Evolutionary conservation across 2,888 invertebrate genomes (phyloP), one percentile per base, ranked within the genome.

Genomic region (Scrobipalpa costella): DNA sequence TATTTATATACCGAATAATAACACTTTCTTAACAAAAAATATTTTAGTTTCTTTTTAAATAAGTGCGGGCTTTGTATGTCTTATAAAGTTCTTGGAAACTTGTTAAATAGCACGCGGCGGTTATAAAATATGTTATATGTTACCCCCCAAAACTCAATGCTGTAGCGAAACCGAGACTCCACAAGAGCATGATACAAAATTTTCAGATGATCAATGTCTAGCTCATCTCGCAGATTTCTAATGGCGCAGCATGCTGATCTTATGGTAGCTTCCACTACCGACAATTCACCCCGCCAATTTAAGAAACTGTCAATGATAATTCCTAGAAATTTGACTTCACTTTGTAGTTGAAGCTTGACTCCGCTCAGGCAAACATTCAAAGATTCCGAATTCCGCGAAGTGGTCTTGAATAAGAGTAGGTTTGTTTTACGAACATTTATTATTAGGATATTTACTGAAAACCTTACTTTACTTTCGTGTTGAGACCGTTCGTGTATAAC

Each of bases 151-250:
- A 61, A 61, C 13, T 58, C 44, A 13, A 68, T 63, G 36, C 63
- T 62, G 50, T 68, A 68, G n/a, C n/a, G n/a, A n/a, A n/a, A n/a
- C n/a, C n/a, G n/a, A n/a, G n/a, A n/a, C n/a, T n/a, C n/a, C n/a
- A 66, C 58, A n/a, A 68, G 36, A 7, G 67, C 64, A 40, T 63
- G 40, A 61, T 68, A 65, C 2, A 66, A 63, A 27, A 9, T 61
- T 57, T 61, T 62, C 6, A 68, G 27, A 7, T 66, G 68, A 5
- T 44, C 17, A 9, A 57, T 17, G 15, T 19, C 57, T 0, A 63
- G n/a, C 9, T 63, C 65, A 33, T 65, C 63, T 44, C 66, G 47
- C 0, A 68, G 57, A 44, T 34, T 67, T 63, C 64, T 61, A 0
- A 68, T 15, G 0, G 63, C 65, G 17, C 63, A 66, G 17, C 67